phyloP scores from a whole-genome alignment of 2,888 invertebrate species.

The Andrena marginata region DNA sequence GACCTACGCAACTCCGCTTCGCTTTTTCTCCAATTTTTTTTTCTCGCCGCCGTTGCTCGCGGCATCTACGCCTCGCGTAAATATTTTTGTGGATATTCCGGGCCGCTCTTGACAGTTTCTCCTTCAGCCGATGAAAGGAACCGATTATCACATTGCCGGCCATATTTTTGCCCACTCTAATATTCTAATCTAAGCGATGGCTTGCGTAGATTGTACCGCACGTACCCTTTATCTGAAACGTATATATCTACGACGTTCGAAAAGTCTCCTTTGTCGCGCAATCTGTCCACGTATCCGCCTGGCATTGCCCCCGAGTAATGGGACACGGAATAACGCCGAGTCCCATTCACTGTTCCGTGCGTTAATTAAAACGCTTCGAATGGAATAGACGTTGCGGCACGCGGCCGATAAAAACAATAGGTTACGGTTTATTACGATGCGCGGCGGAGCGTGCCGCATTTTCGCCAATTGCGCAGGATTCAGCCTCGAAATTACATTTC shows the following conservation, averaged over 20 bases:
- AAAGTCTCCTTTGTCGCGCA: conserved; percentile 12
- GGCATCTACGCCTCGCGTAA: too few relatives aligned
- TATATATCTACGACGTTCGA: conserved; percentile 2
- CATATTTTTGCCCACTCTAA: too few relatives aligned
- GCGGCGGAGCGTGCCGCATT: not conserved
- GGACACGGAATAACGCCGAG: conserved; percentile 11
- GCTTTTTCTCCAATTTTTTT: conserved; percentile 30
- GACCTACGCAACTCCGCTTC: conserved; percentile 59
- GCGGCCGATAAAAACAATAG: conserved; percentile 21
- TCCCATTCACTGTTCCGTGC: conserved; percentile 15
- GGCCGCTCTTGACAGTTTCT: too few relatives aligned
- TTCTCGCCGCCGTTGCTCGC: too few relatives aligned
- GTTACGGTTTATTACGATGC: conserved; percentile 15
- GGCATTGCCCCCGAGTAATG: not conserved
- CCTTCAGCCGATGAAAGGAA: too few relatives aligned
- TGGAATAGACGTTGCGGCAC: not conserved
- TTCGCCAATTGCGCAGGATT: conserved; percentile 1
- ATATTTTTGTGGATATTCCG: too few relatives aligned
- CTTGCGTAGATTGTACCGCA: not conserved
- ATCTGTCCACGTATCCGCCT: conserved; percentile 8
- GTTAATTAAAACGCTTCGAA: conserved; percentile 39
- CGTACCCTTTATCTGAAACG: not conserved
- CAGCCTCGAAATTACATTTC: conserved; percentile 9
- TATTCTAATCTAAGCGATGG: not conserved
- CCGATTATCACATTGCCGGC: too few relatives aligned